These are phyloP conservation scores for Dysidea cf. avara DNA, from an alignment of 37 sponge, comb jelly and placozoan genomes.

Conservation along the genomic window DNA sequence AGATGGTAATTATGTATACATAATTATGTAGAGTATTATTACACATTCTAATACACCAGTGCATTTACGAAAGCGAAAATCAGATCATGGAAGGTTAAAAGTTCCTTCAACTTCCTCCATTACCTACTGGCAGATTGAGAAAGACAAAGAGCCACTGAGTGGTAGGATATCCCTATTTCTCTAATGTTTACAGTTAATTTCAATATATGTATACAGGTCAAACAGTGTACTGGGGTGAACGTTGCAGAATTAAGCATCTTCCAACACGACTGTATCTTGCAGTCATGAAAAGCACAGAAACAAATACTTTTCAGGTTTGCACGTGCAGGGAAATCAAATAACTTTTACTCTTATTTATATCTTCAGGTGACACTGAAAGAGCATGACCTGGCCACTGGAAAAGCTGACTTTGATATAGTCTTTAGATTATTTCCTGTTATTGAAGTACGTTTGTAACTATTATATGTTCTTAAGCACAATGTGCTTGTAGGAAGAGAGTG, in stretches of 20 bases:
- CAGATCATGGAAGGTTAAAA: conserved; percentile 43
- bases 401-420: conserved; percentile 19
- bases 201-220: conserved; percentile 19
- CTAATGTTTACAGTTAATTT: background rate
- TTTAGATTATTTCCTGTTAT: conserved; percentile 42
- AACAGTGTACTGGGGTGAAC: conserved; percentile 50
- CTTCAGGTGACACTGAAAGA: conserved; percentile 19
- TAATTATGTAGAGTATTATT: too few relatives aligned
- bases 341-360: background rate
- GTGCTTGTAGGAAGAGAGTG: conserved; percentile 26
- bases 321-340: too few relatives aligned
- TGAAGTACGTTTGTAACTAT: conserved; percentile 1
- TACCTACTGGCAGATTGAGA: conserved; percentile 86
- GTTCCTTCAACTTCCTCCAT: conserved; percentile 80
- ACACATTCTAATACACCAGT: conserved; percentile 39
- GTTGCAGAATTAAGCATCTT: conserved; percentile 53
- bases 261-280: conserved; percentile 54
- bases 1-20: conserved; percentile 12
- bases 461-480: background rate
- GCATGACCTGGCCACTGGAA: background rate
- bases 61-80: conserved; percentile 56
- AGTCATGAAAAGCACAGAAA: conserved; percentile 5
- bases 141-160: conserved; percentile 42
- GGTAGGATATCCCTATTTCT: conserved; percentile 18
- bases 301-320: too few relatives aligned